Conservation (phyloP, 2,113 vertebrate species). For the Spermophilus dauricus region DNA sequence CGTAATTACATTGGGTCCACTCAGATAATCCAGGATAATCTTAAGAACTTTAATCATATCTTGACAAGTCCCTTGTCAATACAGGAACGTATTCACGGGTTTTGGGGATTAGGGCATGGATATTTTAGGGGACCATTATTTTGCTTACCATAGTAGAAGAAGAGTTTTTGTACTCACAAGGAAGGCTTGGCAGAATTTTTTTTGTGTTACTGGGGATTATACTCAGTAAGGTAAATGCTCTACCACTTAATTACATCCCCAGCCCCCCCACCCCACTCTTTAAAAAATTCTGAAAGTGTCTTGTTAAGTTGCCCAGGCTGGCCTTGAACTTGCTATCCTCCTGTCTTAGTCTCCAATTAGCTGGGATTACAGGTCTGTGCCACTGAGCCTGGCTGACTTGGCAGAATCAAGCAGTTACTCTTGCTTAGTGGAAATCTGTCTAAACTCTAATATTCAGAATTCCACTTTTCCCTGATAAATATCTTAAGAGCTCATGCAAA, state of each 20-base stretch:
- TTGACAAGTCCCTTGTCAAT: not conserved
- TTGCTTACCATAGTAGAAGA: not conserved
- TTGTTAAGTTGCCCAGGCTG: not conserved
- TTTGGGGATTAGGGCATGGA: not conserved
- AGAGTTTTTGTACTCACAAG: not conserved
- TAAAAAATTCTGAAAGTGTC: not conserved
- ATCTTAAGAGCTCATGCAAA: not conserved
- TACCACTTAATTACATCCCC: not conserved
- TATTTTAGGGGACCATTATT: not conserved
- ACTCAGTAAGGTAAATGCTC: not conserved
- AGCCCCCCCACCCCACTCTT: not conserved
- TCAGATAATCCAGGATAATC: not conserved
- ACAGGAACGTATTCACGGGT: not conserved
- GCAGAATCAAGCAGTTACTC: not conserved
- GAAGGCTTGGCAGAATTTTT: not conserved
- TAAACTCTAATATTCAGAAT: constrained; percentile 4
- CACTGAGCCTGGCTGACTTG: not conserved
- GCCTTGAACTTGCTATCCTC: not conserved
- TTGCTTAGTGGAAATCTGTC: not conserved
- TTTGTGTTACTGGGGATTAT: not conserved
- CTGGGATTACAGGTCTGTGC: not conserved
- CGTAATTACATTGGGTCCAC: not conserved
- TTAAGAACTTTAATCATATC: not conserved
- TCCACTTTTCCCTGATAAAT: not conserved
- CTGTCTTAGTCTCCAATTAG: not conserved